These are phyloP conservation scores for Margarornis squamiger DNA, from an alignment of 2,797 vertebrate genomes.

Conservation along the genomic window DNA sequence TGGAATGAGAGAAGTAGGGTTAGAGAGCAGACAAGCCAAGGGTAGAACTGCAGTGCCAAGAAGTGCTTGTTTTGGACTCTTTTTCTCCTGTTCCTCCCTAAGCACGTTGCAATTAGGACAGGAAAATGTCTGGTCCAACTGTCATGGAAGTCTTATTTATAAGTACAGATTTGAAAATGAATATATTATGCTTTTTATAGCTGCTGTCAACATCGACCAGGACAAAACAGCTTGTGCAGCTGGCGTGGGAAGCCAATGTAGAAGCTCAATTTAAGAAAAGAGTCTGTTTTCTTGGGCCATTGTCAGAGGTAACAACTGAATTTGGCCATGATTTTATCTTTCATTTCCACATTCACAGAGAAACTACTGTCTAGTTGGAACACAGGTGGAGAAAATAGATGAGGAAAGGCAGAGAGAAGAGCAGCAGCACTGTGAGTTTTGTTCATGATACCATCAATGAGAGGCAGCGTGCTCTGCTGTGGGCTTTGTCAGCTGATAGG, in stretches of 20 bases:
- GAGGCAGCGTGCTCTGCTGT: background rate
- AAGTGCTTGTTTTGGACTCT: background rate
- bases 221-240: slow-evolving; percentile 54
- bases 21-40: background rate
- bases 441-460: accelerated
- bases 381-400: background rate
- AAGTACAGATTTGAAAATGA: slow-evolving; percentile 47
- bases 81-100: background rate
- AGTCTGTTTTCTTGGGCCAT: slow-evolving; percentile 5
- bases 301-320: background rate
- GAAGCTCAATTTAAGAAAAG: slow-evolving; percentile 34
- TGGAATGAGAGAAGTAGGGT: background rate
- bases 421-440: background rate
- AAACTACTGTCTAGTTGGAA: background rate
- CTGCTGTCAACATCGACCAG: slow-evolving; percentile 47
- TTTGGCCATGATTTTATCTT: slow-evolving; percentile 32
- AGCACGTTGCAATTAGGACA: slow-evolving; percentile 2
- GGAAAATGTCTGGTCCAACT: slow-evolving; percentile 15
- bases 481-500: background rate
- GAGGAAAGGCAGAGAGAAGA: background rate
- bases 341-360: background rate
- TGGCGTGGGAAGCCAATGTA: slow-evolving; percentile 15
- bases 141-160: slow-evolving; percentile 33
- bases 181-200: slow-evolving; percentile 66
- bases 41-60: background rate